These are phyloP conservation scores for Xerus rutilus DNA, from an alignment of 2,797 vertebrate genomes.

Conservation along the genomic window DNA sequence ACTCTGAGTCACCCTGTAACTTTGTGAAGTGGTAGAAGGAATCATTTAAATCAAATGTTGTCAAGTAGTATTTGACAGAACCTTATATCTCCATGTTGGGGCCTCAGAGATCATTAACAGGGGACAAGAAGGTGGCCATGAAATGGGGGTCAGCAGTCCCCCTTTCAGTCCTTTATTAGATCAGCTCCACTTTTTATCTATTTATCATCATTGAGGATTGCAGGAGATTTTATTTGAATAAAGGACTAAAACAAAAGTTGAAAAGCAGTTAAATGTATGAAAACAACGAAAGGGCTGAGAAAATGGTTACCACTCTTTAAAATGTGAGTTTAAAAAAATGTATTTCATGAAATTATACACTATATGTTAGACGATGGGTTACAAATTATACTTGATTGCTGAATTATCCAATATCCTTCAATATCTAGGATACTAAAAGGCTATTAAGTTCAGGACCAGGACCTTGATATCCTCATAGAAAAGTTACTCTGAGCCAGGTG, in stretches of 20 bases:
- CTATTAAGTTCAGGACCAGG: neutral
- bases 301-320: neutral
- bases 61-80: neutral
- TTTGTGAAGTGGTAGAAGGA: neutral
- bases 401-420: neutral
- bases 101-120: neutral
- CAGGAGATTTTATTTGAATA: neutral
- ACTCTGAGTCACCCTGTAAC: neutral
- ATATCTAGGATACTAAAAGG: neutral
- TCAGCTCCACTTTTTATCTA: neutral
- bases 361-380: neutral
- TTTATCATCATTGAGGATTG: neutral
- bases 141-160: neutral
- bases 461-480: neutral
- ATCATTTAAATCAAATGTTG: neutral
- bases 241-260: slow-evolving; percentile 6
- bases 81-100: neutral
- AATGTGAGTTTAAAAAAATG: neutral
- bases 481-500: neutral
- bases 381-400: neutral
- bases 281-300: neutral
- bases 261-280: neutral
- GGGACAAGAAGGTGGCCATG: neutral
- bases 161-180: neutral
- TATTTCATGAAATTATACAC: neutral